phyloP scores from a whole-genome alignment of 2,888 invertebrate genomes.

The Stenodera caucasica region DNA sequence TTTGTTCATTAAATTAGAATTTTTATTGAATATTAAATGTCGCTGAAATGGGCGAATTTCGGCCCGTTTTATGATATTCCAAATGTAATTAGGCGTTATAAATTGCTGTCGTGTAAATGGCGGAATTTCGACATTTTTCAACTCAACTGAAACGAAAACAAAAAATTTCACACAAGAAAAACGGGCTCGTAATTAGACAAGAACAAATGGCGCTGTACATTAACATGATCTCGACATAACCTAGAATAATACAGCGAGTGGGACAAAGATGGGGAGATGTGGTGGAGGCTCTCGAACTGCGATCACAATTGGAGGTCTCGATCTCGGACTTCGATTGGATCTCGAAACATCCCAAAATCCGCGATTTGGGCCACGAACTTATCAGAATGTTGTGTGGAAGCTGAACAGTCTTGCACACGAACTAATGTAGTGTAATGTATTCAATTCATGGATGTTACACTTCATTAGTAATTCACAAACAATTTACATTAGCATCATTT shows the following conservation, averaged over 20 bases:
- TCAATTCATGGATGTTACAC: slow-evolving; percentile 1
- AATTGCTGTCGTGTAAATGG: neutral
- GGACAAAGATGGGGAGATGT: neutral
- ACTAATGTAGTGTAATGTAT: slow-evolving; percentile 8
- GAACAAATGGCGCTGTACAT: slow-evolving; percentile 2
- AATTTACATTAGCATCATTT: slow-evolving; percentile 4
- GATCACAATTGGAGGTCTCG: too few relatives aligned
- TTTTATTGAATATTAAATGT: neutral
- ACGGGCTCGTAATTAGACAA: neutral
- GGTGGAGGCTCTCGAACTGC: too few relatives aligned
- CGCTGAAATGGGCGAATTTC: neutral
- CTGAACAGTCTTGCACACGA: neutral
- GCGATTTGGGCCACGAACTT: neutral
- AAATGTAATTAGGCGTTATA: neutral
- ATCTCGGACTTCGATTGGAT: too few relatives aligned
- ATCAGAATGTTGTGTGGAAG: neutral
- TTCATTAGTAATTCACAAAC: slow-evolving; percentile 7
- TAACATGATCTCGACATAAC: neutral
- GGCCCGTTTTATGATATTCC: neutral
- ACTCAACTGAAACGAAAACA: neutral
- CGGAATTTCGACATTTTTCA: neutral
- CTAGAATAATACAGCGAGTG: too few relatives aligned
- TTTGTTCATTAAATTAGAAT: too few relatives aligned
- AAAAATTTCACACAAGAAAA: neutral
- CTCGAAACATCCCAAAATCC: too few relatives aligned